A percentile compares a stretch with the other conserved stretches of the same genome.
Conservation (phyloP, 2,888 invertebrate genomes). For the Rhaphigaster nebulosa region DNA sequence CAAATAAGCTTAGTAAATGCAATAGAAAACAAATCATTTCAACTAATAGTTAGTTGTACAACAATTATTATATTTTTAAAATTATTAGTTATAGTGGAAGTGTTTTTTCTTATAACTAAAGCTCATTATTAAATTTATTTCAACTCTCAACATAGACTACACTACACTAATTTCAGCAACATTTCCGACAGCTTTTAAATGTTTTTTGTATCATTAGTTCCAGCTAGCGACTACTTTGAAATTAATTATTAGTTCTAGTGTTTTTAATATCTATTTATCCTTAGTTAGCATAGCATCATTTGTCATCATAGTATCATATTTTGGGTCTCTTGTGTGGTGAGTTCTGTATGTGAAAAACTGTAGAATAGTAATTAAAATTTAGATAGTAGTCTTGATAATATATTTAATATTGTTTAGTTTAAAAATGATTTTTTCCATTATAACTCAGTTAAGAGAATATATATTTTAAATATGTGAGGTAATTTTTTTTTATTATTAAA, state of each 20-base stretch:
- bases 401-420: neutral
- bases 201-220: conserved; percentile 46
- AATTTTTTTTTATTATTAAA: neutral
- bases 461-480: neutral
- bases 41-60: conserved; percentile 36
- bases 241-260: conserved; percentile 44
- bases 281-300: conserved; percentile 57
- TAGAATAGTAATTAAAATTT: conserved; percentile 53
- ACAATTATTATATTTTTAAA: conserved; percentile 45
- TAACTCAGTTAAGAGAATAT: neutral
- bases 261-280: conserved; percentile 33
- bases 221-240: conserved; percentile 35
- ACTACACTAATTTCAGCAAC: conserved; percentile 46
- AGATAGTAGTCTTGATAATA: conserved; percentile 53
- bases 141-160: conserved; percentile 8
- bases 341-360: conserved; percentile 50
- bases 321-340: conserved; percentile 57
- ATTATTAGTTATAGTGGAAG: conserved; percentile 40
- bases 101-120: conserved; percentile 13
- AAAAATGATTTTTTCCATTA: conserved; percentile 5
- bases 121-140: conserved; percentile 33
- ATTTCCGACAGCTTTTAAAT: conserved; percentile 49
- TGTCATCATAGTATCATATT: conserved; percentile 51
- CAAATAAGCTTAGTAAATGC: conserved; percentile 58
- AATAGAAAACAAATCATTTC: conserved; percentile 50